Evolutionary conservation across 2,113 vertebrate genomes (phyloP), one percentile per base, ranked within the genome.

Genomic region (Alligator sinensis): DNA sequence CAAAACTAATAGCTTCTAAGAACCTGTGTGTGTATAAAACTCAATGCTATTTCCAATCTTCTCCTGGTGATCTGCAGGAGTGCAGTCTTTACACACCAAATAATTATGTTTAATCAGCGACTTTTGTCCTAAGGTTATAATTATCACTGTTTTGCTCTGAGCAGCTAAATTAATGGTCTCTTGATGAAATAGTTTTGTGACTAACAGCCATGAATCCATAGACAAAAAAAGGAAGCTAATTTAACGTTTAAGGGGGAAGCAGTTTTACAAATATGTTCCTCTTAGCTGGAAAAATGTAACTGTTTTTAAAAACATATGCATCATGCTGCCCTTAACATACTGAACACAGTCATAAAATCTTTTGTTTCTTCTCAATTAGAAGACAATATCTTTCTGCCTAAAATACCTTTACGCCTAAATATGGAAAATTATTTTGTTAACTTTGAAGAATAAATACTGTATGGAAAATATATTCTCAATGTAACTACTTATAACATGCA

Each of bases 161-260:
- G 93, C 55, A 82, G 21, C 95, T 95, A 94, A 97, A 96, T 95
- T 94, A 96, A 94, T 95, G 22, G 3, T 79, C 95, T 84, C 87
- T 86, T 97, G 97, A 97, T 85, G 28, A 97, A 92, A 77, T 55
- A 86, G 34, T n/a, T 92, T 96, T 89, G 93, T 93, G 92, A 96
- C 95, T 90, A 97, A 82, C 93, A 94, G 94, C 70, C 91, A 82
- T 22, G 66, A 80, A 78, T 92, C 86, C 95, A 76, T n/a, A 75
- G 79, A 94, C 60, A 90, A 77, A 77, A 93, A 94, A 91, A 47
- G 72, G 84, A 97, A 85, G 70, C 82, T 64, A 83, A 93, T 68
- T 79, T 85, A 62, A 74, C 66, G 76, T 88, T 87, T 83, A 59
- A 1, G 38, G 64, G 80, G 90, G 54, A 80, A 70, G 58, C 11